These are phyloP conservation scores for Petrocephalus zakoni DNA, from an alignment of 2,113 vertebrate genomes.

Conservation along the genomic window DNA sequence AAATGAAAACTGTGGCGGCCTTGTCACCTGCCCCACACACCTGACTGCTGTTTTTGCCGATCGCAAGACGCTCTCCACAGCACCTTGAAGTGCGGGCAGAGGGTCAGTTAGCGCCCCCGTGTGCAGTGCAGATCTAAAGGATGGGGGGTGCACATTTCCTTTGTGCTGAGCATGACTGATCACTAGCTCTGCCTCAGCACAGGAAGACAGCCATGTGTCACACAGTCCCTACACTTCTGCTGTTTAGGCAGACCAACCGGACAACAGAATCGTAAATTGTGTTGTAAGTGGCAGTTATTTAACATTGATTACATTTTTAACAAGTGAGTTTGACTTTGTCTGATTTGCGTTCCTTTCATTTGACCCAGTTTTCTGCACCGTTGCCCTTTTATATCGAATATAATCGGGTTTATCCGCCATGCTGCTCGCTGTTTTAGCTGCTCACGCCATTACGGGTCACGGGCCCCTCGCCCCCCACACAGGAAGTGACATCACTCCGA, in stretches of 20 bases:
- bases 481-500: background rate
- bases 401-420: background rate
- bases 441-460: background rate
- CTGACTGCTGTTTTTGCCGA: background rate
- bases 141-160: background rate
- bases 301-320: background rate
- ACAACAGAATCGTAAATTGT: background rate
- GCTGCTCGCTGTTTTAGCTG: background rate
- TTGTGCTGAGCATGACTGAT: background rate
- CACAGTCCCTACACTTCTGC: background rate
- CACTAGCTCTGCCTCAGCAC: background rate
- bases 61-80: background rate
- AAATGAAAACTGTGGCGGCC: background rate
- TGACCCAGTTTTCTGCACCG: background rate
- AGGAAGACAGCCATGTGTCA: background rate
- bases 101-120: background rate
- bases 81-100: background rate
- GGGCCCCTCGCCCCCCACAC: background rate
- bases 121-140: background rate
- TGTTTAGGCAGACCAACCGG: background rate
- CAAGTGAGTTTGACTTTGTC: background rate
- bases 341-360: background rate
- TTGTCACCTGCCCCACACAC: constrained; percentile 8
- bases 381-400: background rate
- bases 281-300: background rate